Base-by-base conservation (phyloP, 1,140 invertebrate species). In the Bombus superbus region DNA sequence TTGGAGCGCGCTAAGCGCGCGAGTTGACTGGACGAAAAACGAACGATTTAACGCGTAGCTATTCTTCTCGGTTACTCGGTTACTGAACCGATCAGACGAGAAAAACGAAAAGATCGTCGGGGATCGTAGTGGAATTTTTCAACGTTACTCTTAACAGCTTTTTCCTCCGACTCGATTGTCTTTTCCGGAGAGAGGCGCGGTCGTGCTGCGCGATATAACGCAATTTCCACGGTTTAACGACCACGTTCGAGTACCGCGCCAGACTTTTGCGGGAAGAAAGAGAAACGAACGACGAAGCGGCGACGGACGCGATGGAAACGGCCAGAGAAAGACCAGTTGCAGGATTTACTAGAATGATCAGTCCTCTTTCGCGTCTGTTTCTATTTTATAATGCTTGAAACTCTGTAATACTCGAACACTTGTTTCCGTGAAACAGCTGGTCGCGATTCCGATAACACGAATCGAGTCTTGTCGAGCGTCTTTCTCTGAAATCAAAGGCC, bases 301-400 rank as follows among this genome's bases (percentile, higher is more conserved):
- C 69, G 79, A 72, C 40, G 47, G 1, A 22, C 35, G 47, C n/a
- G 78, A 40, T 13, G 59, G 42, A 53, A 76, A 15, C 44, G 22
- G 28, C 40, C 8, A 35, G 62, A 84, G 88, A 90, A 85, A 90
- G 86, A 85, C 78, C 76, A 66, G 82, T 32, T n/a, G 64, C 59
- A 81, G 64, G 66, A 90, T 88, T 90, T 83, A 88, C 83, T 88
- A 90, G 76, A 88, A 90, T 89, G 88, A 90, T 90, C 79, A 80
- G 83, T 64, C 83, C 83, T 77, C 83, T 77, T 28, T 35, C 76
- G 77, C 77, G 80, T 85, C 83, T 85, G 57, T 85, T 32, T 32
- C 32, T 32, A 32, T 1, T 32, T 32, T 32, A 32, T 32, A 32
- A 32, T 32, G 32, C 32, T 32, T 32, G 32, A 32, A 32, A 32